These are phyloP conservation scores for Drosophila pseudoananassae DNA, from an alignment of 1,140 invertebrate species.

Conservation along the genomic window DNA sequence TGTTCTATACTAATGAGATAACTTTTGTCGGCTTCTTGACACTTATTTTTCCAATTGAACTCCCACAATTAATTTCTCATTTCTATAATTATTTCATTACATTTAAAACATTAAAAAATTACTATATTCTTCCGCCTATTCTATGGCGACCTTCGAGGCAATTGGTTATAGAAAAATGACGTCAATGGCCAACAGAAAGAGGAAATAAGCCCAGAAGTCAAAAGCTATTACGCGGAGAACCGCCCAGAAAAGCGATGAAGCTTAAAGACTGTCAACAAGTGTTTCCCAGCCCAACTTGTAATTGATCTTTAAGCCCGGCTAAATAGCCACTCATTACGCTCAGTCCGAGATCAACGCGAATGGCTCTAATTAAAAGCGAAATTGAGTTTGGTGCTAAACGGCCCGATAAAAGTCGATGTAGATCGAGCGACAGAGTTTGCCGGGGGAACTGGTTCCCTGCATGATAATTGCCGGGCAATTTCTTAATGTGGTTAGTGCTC, in stretches of 20 bases:
- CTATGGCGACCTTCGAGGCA: slow-evolving; percentile 55
- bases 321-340: slow-evolving; percentile 55
- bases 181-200: slow-evolving; percentile 23
- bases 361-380: slow-evolving; percentile 69
- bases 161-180: slow-evolving; percentile 40
- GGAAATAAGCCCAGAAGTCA: slow-evolving; percentile 20
- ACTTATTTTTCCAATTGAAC: neutral
- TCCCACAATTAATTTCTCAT: slow-evolving; percentile 20
- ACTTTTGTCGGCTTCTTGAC: neutral
- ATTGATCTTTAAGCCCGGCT: slow-evolving; percentile 35
- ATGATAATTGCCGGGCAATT: slow-evolving; percentile 45
- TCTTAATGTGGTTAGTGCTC: slow-evolving; percentile 28
- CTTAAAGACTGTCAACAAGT: slow-evolving; percentile 27
- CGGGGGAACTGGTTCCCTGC: slow-evolving; percentile 28
- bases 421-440: slow-evolving; percentile 9
- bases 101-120: neutral
- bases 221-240: slow-evolving; percentile 34
- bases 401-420: slow-evolving; percentile 25
- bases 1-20: neutral
- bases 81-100: slow-evolving; percentile 1
- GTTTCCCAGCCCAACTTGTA: slow-evolving; percentile 4
- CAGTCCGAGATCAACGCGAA: slow-evolving; percentile 38
- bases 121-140: slow-evolving; percentile 14
- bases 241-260: slow-evolving; percentile 28
- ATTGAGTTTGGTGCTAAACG: slow-evolving; percentile 57